Evolutionary conservation across 2,797 vertebrate species (phyloP), one percentile per base, ranked within the genome.

Genomic region (Anisognathus igniventris): DNA sequence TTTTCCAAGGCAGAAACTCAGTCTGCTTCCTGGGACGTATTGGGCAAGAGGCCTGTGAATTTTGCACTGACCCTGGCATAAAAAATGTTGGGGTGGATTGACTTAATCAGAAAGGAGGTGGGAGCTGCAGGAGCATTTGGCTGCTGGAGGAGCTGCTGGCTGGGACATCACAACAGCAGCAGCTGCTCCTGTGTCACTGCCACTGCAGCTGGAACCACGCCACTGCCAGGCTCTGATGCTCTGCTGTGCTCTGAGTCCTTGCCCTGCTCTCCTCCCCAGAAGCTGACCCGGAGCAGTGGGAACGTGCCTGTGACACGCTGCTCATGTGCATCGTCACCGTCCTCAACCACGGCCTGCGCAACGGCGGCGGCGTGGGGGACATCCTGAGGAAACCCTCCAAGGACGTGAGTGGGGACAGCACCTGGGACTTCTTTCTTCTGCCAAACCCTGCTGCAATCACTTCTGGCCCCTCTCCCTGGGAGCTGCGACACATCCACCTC

Each of bases 381-480:
- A 98, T 99, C 88, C 95, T 99, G 95, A 98, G 99, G 92, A 98
- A 99, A 97, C 98, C 99, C 39, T 98, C 99, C 61, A 96, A 99
- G 98, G 98, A 99, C 12, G 96, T 99, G 98, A 98, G 99, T 95
- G 86, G 45, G 70, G 81, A 67, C 68, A 31, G 91, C 71, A 7
- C 8, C 6, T 0, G 14, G 37, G 4, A 9, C 30, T 7, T 60
- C 37, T 8, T 65, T 7, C n/a, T 70, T 6, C 47, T 23, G 15
- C 65, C 13, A 1, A 56, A 39, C 33, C 62, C 77, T 28, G 18
- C 37, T 39, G 78, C 12, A 0, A 2, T 28, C 39, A 3, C 33
- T 2, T 9, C 75, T 70, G 61, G 42, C 27, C 12, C 39, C 30
- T 15, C 33, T 53, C 24, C 70, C 37, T 44, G 61, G 40, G 7